Evolutionary conservation across 1,140 invertebrate genomes (phyloP).

Genomic region (Neuroterus valhalla): DNA sequence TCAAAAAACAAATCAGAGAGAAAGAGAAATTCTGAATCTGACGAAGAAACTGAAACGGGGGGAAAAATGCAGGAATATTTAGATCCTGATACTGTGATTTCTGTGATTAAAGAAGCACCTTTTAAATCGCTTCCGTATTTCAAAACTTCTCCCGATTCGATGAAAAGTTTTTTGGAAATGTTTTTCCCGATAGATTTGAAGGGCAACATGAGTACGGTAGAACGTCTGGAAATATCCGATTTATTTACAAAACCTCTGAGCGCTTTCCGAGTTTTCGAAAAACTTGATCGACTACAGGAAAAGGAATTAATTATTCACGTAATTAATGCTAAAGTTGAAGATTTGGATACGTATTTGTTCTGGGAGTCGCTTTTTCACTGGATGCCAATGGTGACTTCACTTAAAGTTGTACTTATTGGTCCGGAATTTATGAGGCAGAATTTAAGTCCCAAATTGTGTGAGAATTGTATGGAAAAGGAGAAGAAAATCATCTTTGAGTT

Average conservation of each 20-base stretch:
- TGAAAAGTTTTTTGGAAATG: conserved; percentile 49
- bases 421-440: conserved; percentile 45
- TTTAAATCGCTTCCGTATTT: conserved; percentile 37
- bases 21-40: background rate
- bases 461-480: conserved; percentile 36
- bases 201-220: background rate
- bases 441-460: conserved; percentile 43
- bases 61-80: background rate
- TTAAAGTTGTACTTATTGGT: conserved; percentile 52
- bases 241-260: conserved; percentile 56
- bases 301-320: conserved; percentile 51
- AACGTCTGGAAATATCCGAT: conserved; percentile 41
- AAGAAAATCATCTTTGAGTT: conserved; percentile 47
- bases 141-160: conserved; percentile 45
- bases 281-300: conserved; percentile 39
- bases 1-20: background rate
- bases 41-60: background rate
- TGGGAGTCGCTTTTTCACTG: conserved; percentile 60
- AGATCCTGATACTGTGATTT: background rate
- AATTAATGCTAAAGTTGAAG: conserved; percentile 52
- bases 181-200: background rate
- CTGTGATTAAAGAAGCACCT: conserved; percentile 36
- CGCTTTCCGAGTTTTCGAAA: conserved; percentile 50
- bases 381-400: conserved; percentile 32
- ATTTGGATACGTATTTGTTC: conserved; percentile 43